These are phyloP conservation scores for Dallia pectoralis DNA, from an alignment of 2,797 vertebrate genomes.

Conservation along the genomic window DNA sequence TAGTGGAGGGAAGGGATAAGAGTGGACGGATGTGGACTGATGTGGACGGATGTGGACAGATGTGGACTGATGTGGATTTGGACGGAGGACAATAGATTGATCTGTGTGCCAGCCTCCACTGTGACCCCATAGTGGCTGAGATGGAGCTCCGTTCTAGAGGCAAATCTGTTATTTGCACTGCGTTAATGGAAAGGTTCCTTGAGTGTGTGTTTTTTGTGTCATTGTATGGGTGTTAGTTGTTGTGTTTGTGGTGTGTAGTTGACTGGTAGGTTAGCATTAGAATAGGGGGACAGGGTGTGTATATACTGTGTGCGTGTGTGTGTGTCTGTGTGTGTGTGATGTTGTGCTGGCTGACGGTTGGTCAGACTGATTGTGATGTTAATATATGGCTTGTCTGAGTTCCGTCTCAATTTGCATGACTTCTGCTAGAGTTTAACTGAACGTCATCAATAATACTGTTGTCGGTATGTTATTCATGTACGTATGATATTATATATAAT, in stretches of 20 bases:
- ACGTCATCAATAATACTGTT: background rate
- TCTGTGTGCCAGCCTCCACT: background rate
- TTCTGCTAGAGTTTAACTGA: slow-evolving; percentile 14
- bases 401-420: slow-evolving; percentile 34
- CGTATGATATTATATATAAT: no score
- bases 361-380: slow-evolving; percentile 49
- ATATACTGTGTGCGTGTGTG: slow-evolving; percentile 16
- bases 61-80: no score
- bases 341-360: slow-evolving; percentile 14
- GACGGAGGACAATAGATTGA: background rate
- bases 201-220: slow-evolving; percentile 10
- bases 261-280: slow-evolving; percentile 48
- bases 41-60: no score
- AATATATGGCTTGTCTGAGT: slow-evolving; percentile 40
- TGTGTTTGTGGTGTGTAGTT: slow-evolving; percentile 6
- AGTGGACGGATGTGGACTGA: background rate
- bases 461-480: slow-evolving; percentile 17
- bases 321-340: background rate
- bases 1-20: background rate
- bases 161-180: background rate
- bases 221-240: background rate
- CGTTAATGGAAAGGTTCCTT: background rate
- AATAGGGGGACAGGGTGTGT: slow-evolving; percentile 32
- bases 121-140: background rate
- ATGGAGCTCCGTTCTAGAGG: background rate